Evolutionary conservation across 2,113 vertebrate species (phyloP).

Genomic region (Nyctibius bracteatus): DNA sequence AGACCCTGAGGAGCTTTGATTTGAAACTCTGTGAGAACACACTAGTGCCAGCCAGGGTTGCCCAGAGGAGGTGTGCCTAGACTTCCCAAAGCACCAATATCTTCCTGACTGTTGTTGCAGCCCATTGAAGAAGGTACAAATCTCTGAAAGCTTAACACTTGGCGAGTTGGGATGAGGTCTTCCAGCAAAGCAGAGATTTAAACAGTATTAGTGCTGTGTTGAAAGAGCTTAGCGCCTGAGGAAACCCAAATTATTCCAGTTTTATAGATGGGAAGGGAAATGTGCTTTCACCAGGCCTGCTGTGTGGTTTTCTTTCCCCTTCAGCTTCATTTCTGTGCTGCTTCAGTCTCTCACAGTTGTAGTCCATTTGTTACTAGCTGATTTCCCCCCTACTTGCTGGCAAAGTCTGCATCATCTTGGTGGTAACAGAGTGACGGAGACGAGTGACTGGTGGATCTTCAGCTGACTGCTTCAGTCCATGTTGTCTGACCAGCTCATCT

Average conservation of each 20-base stretch:
- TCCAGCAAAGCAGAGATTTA: background rate
- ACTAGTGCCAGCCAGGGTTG: background rate
- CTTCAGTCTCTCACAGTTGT: background rate
- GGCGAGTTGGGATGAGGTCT: background rate
- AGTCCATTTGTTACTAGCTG: background rate
- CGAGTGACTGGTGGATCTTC: background rate
- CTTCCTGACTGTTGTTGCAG: background rate
- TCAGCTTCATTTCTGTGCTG: background rate
- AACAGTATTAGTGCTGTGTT: background rate
- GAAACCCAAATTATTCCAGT: background rate
- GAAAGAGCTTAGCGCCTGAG: background rate
- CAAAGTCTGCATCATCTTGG: background rate
- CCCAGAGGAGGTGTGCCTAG: background rate
- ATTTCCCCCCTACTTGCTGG: accelerated
- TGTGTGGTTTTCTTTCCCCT: background rate
- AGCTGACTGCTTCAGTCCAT: background rate
- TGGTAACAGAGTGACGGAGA: background rate
- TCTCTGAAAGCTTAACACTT: background rate
- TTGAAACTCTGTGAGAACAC: background rate
- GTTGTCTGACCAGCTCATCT: background rate
- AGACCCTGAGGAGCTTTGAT: background rate
- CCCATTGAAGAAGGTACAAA: background rate
- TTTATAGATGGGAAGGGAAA: background rate
- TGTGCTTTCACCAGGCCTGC: background rate
- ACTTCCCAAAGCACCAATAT: background rate